Evolutionary conservation across 2,113 vertebrate species (phyloP).

Genomic region (Chamaetylas fuelleborni): DNA sequence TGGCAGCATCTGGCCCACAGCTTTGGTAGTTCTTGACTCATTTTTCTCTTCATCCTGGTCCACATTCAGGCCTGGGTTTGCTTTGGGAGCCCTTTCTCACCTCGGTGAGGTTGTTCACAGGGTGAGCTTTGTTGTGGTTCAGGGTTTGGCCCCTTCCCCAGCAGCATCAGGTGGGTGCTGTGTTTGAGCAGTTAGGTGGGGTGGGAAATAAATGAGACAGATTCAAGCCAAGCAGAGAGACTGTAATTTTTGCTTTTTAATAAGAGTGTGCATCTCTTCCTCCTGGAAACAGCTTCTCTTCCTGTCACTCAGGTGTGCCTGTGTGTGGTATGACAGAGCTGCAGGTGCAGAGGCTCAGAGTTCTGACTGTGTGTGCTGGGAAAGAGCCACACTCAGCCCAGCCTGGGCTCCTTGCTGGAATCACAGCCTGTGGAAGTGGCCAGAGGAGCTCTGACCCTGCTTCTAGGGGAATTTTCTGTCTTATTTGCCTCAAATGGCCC

Average conservation of each 20-base stretch:
- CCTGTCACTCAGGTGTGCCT: not conserved
- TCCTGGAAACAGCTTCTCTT: not conserved
- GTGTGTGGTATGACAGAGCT: not conserved
- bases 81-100: not conserved
- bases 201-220: not conserved
- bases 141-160: not conserved
- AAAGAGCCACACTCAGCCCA: not conserved
- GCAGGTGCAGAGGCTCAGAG: slow-evolving; percentile 37
- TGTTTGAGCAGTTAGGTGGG: not conserved
- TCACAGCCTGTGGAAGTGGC: not conserved
- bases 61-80: not conserved
- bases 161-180: not conserved
- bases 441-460: not conserved
- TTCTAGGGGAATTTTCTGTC: not conserved
- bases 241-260: not conserved
- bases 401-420: slow-evolving; percentile 42
- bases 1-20: not conserved
- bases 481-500: not conserved
- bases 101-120: fast-evolving
- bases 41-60: not conserved
- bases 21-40: not conserved
- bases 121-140: not conserved
- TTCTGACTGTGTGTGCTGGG: slow-evolving; percentile 25
- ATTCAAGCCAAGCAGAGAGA: not conserved
- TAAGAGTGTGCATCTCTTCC: slow-evolving; percentile 25